Evolutionary conservation across 2,888 invertebrate genomes (phyloP), one percentile per base, ranked within the genome.

Genomic region (Pseudanteris insignis): DNA sequence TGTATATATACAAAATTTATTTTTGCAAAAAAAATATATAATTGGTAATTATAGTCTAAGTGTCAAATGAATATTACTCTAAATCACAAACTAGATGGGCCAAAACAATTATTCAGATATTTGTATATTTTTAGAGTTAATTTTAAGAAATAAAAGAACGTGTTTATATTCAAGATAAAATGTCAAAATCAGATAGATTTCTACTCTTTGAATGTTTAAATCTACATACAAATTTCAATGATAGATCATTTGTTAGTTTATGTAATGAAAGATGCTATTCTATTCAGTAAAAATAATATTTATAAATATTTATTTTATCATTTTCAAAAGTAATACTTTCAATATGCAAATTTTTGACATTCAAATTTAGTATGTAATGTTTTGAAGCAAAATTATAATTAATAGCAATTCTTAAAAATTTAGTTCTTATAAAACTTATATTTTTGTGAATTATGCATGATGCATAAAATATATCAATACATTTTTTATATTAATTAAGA

Each of bases 1-100:
- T 40, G 24, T 59, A 59, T 30, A 33, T 40, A 51, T 46, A 46
- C 38, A 51, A 59, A n/a, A 51, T 40, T 55, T 55, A 46, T 55
- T 55, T 46, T 46, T 46, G 40, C 40, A 40, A 50, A 46, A 14
- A 34, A 50, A 37, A 7, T 36, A 40, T 41, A 38, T 47, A 40
- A 53, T 46, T 41, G 51, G 41, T 58, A 36, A 43, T 41, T 44
- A 21, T 53, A 53, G 47, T 41, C 2, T 51, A 59, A 51, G 51
- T 46, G 41, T 53, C 40, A 59, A 47, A 47, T 59, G 40, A 51
- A 46, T 50, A 25, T 57, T 51, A 51, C 29, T 33, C 38, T 46
- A 55, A 40, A 47, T 55, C 46, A 34, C 34, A 10, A 46, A 55
- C 34, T 11, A 40, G 24, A 21, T 15, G 15, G 36, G 46, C 46